phyloP scores from a whole-genome alignment of 2,113 vertebrate genomes.

The Siniperca knerii region DNA sequence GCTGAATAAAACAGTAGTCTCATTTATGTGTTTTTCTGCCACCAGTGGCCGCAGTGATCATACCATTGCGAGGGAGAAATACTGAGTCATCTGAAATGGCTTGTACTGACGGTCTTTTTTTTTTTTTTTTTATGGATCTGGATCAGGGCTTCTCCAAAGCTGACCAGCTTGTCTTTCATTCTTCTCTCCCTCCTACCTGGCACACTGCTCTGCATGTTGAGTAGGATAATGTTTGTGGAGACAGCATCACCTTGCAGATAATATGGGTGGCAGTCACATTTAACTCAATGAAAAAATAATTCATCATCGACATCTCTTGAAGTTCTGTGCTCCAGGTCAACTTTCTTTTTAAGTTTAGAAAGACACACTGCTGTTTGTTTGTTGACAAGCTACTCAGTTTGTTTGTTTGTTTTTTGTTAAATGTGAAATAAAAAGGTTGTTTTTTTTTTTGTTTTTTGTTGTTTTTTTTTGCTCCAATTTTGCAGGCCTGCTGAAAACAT shows the following conservation, averaged over 20 bases:
- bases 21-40: too few species aligned
- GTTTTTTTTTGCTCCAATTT: too few species aligned
- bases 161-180: background rate
- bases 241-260: background rate
- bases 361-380: background rate
- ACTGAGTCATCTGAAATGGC: background rate
- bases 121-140: background rate
- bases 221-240: background rate
- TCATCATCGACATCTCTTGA: conserved; percentile 2
- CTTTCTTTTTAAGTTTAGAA: background rate
- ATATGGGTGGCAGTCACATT: conserved; percentile 12
- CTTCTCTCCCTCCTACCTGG: background rate
- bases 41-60: background rate
- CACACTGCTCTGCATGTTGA: background rate
- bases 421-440: background rate
- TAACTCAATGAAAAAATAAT: background rate
- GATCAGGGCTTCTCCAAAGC: background rate
- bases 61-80: background rate
- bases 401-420: background rate
- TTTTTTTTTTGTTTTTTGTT: too few species aligned
- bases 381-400: background rate
- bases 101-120: background rate
- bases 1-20: background rate
- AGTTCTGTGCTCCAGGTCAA: background rate
- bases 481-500: background rate